Conservation (phyloP, 2,888 invertebrate species). For the Andrena minutula region DNA sequence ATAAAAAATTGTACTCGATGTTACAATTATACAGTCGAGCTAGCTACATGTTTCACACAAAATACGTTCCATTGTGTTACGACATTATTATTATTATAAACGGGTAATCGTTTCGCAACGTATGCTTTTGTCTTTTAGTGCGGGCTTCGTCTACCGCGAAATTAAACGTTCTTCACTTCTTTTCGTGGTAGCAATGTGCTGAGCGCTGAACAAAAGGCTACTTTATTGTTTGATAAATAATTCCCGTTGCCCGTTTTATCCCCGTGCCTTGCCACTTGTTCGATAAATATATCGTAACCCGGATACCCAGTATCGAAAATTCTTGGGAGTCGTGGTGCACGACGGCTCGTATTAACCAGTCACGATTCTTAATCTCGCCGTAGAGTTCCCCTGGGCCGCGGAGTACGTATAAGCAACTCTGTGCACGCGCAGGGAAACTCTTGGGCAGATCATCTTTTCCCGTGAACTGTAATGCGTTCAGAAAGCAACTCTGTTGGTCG, state of each 20-base stretch:
- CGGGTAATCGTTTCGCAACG: constrained; percentile 2
- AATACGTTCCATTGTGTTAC: constrained; percentile 30
- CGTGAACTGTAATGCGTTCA: neutral
- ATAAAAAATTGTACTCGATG: too few relatives aligned
- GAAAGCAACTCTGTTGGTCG: neutral
- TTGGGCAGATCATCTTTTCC: neutral
- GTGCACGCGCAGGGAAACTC: neutral
- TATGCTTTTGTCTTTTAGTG: too few relatives aligned
- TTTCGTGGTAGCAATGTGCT: constrained; percentile 22
- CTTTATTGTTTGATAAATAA: constrained; percentile 42
- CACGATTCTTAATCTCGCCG: constrained; percentile 58
- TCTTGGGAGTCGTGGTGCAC: constrained; percentile 37
- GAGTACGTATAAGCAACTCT: constrained; percentile 9
- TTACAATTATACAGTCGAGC: constrained; percentile 13
- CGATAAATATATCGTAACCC: constrained; percentile 44
- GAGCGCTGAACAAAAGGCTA: neutral
- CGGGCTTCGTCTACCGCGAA: neutral
- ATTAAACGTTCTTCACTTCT: constrained; percentile 18
- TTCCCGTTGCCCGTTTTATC: neutral
- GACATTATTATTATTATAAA: constrained; percentile 38
- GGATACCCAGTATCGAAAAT: constrained; percentile 53
- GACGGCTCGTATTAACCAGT: constrained; percentile 54
- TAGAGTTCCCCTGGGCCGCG: constrained; percentile 5
- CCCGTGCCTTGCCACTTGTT: neutral
- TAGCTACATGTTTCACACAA: constrained; percentile 35